Base-by-base conservation (phyloP, 1,140 invertebrate genomes). In the Papilio helenus region DNA sequence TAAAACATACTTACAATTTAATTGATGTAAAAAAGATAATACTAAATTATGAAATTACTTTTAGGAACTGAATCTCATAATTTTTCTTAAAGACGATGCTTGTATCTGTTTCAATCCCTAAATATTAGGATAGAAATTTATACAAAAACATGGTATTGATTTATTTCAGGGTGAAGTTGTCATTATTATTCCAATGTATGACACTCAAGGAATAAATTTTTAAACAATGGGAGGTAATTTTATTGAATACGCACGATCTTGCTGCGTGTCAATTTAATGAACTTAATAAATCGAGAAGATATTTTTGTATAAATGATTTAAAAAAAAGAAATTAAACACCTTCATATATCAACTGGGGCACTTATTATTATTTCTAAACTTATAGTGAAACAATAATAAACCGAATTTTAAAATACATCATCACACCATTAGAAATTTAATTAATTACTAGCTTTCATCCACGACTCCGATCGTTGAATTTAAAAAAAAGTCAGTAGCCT, bases 181-280 rank as follows among this genome's bases (percentile, higher is more conserved):
- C 29, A 65, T 65, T 77, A 77, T 65, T 77, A 77, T 77, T 77
- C 76, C 18, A 55, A 10, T 29, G 73, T 55, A 61, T 76, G 74
- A 61, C 74, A 58, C 14, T 77, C 76, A 65, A 77, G 76, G 76
- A 65, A 65, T 65, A 44, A 20, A 34, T 61, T 77, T 76, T 77
- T n/a, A 77, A 77, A 77, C 51, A 77, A 77, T 77, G 76, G 76
- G 34, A 77, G 76, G 76, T 77, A 77, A 77, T 77, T 65, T 65
- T 77, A 77, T 77, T 46, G 76, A 77, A 65, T 23, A 34, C 23
- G 26, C 76, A 65, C 29, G 51, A 29, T 29, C 44, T 74, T 2
- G n/a, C 9, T 39, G 46, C 51, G 74, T 76, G 74, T 76, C 29
- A 29, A 58, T 76, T 51, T 76, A 51, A 18, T 5, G 9, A 51